Evolutionary conservation across 2,797 vertebrate genomes (phyloP).

Genomic region (Myioborus melanocephalus): DNA sequence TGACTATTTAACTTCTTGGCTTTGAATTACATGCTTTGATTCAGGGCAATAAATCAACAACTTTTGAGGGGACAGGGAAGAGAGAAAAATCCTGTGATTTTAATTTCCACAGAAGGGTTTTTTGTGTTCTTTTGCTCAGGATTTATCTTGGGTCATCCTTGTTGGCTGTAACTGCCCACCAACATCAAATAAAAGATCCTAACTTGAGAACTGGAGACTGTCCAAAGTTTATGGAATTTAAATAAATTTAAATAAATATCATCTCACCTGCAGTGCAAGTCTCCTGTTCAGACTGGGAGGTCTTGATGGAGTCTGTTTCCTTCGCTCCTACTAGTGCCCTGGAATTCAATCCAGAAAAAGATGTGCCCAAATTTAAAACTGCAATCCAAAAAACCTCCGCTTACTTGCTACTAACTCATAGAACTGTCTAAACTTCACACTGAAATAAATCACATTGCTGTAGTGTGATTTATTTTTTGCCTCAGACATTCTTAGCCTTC

Average conservation of each 20-base stretch:
- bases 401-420: not conserved
- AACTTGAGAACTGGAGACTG: not conserved
- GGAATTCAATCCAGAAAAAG: not conserved
- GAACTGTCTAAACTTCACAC: not conserved
- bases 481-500: not conserved
- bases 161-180: not conserved
- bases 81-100: not conserved
- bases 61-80: not conserved
- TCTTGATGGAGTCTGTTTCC: not conserved
- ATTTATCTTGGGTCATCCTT: not conserved
- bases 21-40: conserved; percentile 12
- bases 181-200: not conserved
- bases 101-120: not conserved
- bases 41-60: not conserved
- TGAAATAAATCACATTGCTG: not conserved
- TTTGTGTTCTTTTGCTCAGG: not conserved
- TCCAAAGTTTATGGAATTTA: not conserved
- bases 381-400: not conserved
- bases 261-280: not conserved
- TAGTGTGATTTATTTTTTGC: not conserved
- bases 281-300: conserved; percentile 23
- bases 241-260: conserved; percentile 7
- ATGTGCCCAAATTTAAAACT: not conserved
- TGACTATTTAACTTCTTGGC: not conserved
- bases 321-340: not conserved